These are phyloP conservation scores for Antheraea pernyi DNA, from an alignment of 1,140 invertebrate genomes.

Conservation along the genomic window DNA sequence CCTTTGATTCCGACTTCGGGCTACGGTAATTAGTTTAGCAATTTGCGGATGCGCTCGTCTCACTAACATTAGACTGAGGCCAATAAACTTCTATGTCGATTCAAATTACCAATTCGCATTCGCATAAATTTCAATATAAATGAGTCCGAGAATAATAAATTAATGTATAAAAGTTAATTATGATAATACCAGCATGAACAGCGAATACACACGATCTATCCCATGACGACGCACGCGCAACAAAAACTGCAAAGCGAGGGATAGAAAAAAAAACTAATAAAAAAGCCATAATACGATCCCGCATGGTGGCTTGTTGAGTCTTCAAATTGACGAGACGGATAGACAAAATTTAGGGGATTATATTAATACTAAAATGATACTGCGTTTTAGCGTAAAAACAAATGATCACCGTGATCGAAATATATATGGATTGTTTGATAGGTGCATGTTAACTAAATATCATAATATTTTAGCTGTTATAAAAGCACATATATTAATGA, in stretches of 20 bases:
- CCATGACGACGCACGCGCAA: constrained; percentile 61
- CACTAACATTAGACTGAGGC: constrained; percentile 21
- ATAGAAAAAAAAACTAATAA: constrained; percentile 73
- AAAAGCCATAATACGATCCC: constrained; percentile 77
- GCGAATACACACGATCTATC: constrained; percentile 64
- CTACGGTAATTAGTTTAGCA: constrained; percentile 48
- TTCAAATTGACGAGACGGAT: constrained; percentile 71
- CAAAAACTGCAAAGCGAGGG: constrained; percentile 72
- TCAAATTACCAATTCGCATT: constrained; percentile 33
- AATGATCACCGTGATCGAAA: not conserved
- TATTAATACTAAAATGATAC: constrained; percentile 20
- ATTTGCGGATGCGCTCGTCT: constrained; percentile 48
- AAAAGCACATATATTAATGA: constrained; percentile 25
- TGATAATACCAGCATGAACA: constrained; percentile 77
- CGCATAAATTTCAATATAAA: constrained; percentile 44
- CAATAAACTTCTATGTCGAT: constrained; percentile 33
- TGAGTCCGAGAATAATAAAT: constrained; percentile 26
- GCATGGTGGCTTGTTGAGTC: constrained; percentile 74
- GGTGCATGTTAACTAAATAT: no score
- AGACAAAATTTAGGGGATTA: constrained; percentile 65
- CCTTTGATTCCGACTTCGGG: constrained; percentile 47
- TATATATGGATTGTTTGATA: no score
- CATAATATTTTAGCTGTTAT: not conserved
- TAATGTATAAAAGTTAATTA: constrained; percentile 38
- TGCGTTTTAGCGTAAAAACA: constrained; percentile 3